Conservation (phyloP, 92 coral and sea anemone species). For the Palythoa grandis region DNA sequence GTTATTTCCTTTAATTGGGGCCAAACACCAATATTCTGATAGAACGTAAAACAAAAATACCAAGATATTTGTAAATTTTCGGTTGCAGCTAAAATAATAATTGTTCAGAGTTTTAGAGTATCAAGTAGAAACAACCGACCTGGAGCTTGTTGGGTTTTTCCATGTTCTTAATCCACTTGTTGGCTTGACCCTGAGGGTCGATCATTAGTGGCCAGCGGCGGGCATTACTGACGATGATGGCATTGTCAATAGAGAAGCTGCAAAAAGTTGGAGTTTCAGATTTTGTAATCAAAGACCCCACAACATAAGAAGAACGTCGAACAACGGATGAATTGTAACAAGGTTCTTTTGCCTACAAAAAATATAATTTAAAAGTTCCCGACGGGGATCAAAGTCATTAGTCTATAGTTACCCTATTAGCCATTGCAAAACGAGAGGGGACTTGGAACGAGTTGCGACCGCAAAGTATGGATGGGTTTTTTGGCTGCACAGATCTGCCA, state of each 20-base stretch:
- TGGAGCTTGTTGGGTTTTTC: conserved; percentile 94
- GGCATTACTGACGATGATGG: conserved; percentile 93
- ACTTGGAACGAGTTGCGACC: not conserved
- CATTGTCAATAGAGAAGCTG: conserved; percentile 97
- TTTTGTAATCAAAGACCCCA: not conserved
- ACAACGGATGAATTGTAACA: not conserved
- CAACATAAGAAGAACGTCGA: not conserved
- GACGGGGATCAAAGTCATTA: not conserved
- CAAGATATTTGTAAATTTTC: too few relatives aligned
- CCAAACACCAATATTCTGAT: too few relatives aligned
- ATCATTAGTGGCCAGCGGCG: conserved; percentile 97
- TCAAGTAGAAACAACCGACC: conserved; percentile 33
- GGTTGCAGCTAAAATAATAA: too few relatives aligned
- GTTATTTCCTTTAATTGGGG: too few relatives aligned
- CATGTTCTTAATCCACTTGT: conserved; percentile 99
- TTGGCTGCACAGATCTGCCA: too few relatives aligned
- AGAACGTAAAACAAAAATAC: too few relatives aligned
- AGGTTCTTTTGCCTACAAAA: not conserved
- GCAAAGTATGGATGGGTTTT: too few relatives aligned
- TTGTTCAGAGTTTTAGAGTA: too few relatives aligned
- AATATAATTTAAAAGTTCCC: not conserved
- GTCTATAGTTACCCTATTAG: not conserved
- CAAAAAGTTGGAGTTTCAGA: not conserved
- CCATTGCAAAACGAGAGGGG: too few relatives aligned
- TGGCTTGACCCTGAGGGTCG: conserved; percentile 99